Evolutionary conservation across 1,140 invertebrate genomes (phyloP), one percentile per base, ranked within the genome.

Genomic region (Euura lappo): DNA sequence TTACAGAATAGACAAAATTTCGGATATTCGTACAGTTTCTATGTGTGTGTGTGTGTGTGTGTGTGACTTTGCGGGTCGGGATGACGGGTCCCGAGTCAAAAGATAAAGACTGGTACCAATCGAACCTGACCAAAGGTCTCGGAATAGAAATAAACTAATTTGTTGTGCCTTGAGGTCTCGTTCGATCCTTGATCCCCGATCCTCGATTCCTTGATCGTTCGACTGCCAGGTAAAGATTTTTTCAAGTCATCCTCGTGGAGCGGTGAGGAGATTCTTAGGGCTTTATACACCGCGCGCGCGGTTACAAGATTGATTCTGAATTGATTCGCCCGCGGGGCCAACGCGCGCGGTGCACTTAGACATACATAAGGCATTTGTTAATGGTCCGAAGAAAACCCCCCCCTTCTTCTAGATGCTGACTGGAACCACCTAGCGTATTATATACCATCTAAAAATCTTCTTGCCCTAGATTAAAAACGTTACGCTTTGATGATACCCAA

Each of bases 281-380:
- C 28, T 28, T 28, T 28, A 28, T 28, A 28, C 28, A 28, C 28
- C 28, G 28, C 28, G 28, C 28, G 1, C 66, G 66, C 66, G 66
- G 28, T 68, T 68, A 68, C 66, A 69, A 60, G 44, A 64, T 13
- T 45, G 76, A 73, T 77, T 78, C 65, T 73, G 71, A 73, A 77
- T 78, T 77, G 69, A 75, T 71, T 75, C 71, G 60, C 67, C 66
- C 68, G 73, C 45, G 66, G 66, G 28, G 51, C 51, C 10, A 28
- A 28, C 0, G 8, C 51, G 51, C 51, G 51, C 51, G 51, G 51
- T n/a, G 51, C 51, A 60, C 51, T 60, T 60, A 60, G 51, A 60
- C 51, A n/a, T 28, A 28, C 28, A 28, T 6, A 60, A 60, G 51
- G 51, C 51, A 60, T 60, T 60, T 60, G 51, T 60, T 60, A 60